phyloP scores from a whole-genome alignment of 2,888 invertebrate genomes.

The Zygaena filipendulae region DNA sequence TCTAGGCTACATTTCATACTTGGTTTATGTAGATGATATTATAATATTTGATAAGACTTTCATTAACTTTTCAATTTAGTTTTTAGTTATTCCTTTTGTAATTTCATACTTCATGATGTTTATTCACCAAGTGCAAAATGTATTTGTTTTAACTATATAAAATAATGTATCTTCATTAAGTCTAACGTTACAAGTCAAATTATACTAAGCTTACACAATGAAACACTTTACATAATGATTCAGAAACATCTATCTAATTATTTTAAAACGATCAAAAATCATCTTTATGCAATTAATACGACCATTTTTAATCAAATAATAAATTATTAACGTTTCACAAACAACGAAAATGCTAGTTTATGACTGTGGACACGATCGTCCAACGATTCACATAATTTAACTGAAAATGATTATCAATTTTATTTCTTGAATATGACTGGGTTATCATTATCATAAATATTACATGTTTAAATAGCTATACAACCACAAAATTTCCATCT shows the following conservation, averaged over 20 bases:
- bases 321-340: conserved; percentile 30
- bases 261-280: conserved; percentile 38
- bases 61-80: no score
- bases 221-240: conserved; percentile 56
- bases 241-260: conserved; percentile 57
- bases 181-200: conserved; percentile 60
- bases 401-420: neutral
- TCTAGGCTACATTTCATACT: conserved; percentile 36
- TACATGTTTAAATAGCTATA: no score
- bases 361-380: conserved; percentile 66
- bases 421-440: conserved; percentile 1
- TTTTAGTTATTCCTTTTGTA: no score
- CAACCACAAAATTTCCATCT: no score
- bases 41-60: no score
- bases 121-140: no score
- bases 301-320: conserved; percentile 35
- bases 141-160: no score
- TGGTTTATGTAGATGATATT: no score
- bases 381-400: conserved; percentile 41
- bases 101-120: no score
- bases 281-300: conserved; percentile 24
- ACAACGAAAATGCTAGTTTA: conserved; percentile 33
- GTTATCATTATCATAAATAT: no score
- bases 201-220: conserved; percentile 61
- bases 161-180: no score